Evolutionary conservation across 2,888 invertebrate genomes (phyloP).

Genomic region (Apoda limacodes): DNA sequence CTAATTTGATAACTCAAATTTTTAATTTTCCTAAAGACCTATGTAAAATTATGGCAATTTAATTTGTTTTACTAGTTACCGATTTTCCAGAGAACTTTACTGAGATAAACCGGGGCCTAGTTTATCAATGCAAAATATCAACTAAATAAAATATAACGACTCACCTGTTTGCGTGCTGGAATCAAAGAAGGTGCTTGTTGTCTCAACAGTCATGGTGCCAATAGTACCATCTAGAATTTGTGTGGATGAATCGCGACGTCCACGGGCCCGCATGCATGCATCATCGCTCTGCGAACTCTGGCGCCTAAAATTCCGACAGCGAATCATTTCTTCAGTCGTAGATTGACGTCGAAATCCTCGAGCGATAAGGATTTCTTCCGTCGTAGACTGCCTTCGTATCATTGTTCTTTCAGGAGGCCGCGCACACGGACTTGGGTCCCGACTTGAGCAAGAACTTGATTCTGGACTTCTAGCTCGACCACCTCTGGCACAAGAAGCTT

Average conservation of each 20-base stretch:
- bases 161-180: slow-evolving; percentile 94
- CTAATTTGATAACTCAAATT: too few species aligned
- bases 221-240: slow-evolving; percentile 93
- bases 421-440: slow-evolving; percentile 86
- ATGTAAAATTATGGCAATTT: too few species aligned
- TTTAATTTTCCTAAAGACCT: too few species aligned
- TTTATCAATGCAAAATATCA: slow-evolving; percentile 1
- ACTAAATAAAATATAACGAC: slow-evolving; percentile 29
- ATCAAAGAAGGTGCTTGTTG: slow-evolving; percentile 92
- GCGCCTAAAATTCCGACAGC: slow-evolving; percentile 90
- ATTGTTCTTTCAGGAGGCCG: slow-evolving; percentile 75
- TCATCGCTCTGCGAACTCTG: slow-evolving; percentile 93
- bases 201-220: slow-evolving; percentile 93
- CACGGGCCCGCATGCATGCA: slow-evolving; percentile 74
- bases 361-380: slow-evolving; percentile 91
- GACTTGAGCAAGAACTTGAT: slow-evolving; percentile 80
- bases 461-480: slow-evolving; percentile 74
- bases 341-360: slow-evolving; percentile 90
- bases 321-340: slow-evolving; percentile 93
- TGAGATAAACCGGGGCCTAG: not conserved
- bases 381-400: slow-evolving; percentile 88
- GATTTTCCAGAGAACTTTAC: too few species aligned
- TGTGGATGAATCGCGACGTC: slow-evolving; percentile 85
- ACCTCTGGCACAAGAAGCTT: slow-evolving; percentile 80
- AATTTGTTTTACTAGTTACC: too few species aligned